Base-by-base conservation (phyloP, 2,113 vertebrate genomes). In the Hipposideros armiger region DNA sequence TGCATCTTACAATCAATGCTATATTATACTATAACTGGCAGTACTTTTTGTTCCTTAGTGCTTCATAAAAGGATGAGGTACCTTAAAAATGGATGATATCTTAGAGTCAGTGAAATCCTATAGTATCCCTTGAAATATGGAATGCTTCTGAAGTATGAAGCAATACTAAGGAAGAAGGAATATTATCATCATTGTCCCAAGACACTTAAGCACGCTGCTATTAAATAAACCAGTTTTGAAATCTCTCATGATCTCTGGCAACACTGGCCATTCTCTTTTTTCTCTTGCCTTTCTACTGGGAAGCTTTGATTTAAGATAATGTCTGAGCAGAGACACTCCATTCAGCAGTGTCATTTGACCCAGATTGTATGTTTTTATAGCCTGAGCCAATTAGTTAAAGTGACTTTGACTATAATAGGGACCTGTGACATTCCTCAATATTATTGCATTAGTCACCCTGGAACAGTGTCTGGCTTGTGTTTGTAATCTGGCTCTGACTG, bases 221-320 rank as follows among this genome's bases (percentile, higher is more conserved):
- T 66, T 72, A 69, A 67, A 54, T 58, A 85, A 87, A 50, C 74
- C 24, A 32, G 4, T 70, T 95, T 78, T 81, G n/a, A 96, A 83
- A 85, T 67, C 14, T 50, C 28, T 77, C 62, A 26, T 47, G 45
- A 73, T 87, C 52, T 77, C 60, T 40, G n/a, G 45, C 24, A 92
- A 85, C 84, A 67, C 76, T 80, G 32, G 45, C 36, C 30, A 11
- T 69, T 62, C 67, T 95, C 80, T 72, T 88, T 72, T 72, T 86
- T 58, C 54, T 74, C 30, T 76, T 87, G 69, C 73, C 93, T 95
- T 96, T 88, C 24, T 92, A 28, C 50, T 83, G 77, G 67, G 85
- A 94, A 87, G 77, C 91, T 95, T 92, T 98, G 97, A 97, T 96
- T 97, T 97, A 98, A 97, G 64, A 89, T 82, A 91, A 92, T 62